Percentiles rank a stretch among this genome's conserved stretches.
These are phyloP conservation scores for Petrocephalus schoutedeni DNA, from an alignment of 2,797 vertebrate genomes.

Conservation along the genomic window DNA sequence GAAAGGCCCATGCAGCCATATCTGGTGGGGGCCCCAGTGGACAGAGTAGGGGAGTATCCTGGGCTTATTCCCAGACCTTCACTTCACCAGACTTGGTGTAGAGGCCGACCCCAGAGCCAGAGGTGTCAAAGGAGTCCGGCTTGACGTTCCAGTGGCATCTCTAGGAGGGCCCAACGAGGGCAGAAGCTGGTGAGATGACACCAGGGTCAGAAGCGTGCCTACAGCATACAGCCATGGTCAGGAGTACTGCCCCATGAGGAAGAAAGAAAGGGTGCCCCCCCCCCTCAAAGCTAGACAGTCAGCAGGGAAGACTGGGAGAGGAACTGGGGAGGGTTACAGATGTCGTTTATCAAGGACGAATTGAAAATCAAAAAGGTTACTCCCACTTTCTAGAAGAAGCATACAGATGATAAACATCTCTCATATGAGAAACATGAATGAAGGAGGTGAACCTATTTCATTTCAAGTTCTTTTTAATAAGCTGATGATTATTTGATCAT, in stretches of 20 bases:
- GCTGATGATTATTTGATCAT: conserved; percentile 54
- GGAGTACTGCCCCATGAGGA: not conserved
- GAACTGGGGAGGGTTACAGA: not conserved
- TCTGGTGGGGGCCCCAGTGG: not conserved
- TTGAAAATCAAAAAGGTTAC: not conserved
- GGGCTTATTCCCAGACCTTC: not conserved
- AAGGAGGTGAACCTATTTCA: not conserved
- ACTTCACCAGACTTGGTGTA: not conserved
- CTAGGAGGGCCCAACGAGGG: not conserved
- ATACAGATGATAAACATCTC: not conserved
- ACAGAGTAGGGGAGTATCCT: not conserved
- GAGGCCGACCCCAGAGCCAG: not conserved
- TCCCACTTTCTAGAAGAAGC: not conserved
- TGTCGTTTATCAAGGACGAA: not conserved
- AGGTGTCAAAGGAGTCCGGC: not conserved
- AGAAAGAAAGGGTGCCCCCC: not conserved
- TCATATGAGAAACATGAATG: not conserved
- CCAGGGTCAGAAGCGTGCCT: not conserved
- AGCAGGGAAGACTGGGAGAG: not conserved
- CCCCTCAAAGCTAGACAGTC: not conserved
- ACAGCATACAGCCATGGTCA: not conserved
- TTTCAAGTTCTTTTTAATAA: conserved; percentile 52
- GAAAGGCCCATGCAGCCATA: not conserved
- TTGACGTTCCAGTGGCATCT: not conserved
- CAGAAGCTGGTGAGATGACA: not conserved